Conservation (phyloP, 2,113 vertebrate genomes). For the Lagopus leucura region DNA sequence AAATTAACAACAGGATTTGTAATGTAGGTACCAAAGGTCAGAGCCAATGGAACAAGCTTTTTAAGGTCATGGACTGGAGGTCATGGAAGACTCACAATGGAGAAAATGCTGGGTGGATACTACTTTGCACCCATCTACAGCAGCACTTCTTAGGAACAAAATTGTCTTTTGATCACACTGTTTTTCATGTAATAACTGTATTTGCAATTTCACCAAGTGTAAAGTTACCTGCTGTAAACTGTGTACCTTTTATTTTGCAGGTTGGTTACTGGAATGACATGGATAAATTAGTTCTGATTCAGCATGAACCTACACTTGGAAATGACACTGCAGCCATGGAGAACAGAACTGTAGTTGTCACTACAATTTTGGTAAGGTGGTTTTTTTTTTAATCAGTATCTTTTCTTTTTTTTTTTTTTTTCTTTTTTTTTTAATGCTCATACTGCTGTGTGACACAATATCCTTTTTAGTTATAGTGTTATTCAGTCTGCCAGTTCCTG, state of each 20-base stretch:
- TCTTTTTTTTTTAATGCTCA: slow-evolving; percentile 65
- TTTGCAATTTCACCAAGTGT: neutral
- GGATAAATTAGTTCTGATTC: slow-evolving; percentile 96
- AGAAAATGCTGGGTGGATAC: neutral
- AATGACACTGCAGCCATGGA: slow-evolving; percentile 93
- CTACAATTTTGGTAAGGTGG: slow-evolving; percentile 96
- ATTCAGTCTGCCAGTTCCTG: slow-evolving; percentile 28
- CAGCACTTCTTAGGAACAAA: neutral
- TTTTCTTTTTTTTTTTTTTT: slow-evolving; percentile 50
- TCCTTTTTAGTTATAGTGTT: slow-evolving; percentile 34
- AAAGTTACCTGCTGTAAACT: neutral
- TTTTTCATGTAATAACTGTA: neutral
- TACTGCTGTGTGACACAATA: neutral
- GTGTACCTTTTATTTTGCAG: slow-evolving; percentile 70
- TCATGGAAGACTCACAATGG: neutral
- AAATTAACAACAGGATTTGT: neutral
- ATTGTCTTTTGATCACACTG: neutral
- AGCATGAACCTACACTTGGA: slow-evolving; percentile 89
- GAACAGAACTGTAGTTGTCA: slow-evolving; percentile 95
- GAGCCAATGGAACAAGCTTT: neutral
- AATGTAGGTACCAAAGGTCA: neutral
- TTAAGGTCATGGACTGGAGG: rapidly evolving
- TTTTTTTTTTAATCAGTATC: slow-evolving; percentile 47
- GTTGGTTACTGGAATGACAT: slow-evolving; percentile 99
- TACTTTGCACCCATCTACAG: rapidly evolving